These are phyloP conservation scores for Atrina japonica DNA, from an alignment of 2,888 invertebrate species.

Conservation along the genomic window DNA sequence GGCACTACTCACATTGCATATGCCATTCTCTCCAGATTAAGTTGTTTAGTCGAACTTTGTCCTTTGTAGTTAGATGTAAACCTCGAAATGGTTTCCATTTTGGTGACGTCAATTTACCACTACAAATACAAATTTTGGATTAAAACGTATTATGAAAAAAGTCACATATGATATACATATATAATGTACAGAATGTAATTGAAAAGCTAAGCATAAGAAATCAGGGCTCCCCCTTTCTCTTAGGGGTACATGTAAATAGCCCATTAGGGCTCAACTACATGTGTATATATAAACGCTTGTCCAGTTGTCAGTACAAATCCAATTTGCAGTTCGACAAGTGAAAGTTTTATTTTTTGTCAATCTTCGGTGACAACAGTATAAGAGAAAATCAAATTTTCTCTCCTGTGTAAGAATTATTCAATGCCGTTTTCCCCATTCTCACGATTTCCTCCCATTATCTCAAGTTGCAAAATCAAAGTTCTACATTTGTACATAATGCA, in stretches of 20 bases:
- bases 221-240: too few species aligned
- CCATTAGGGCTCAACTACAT: neutral
- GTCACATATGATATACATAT: neutral
- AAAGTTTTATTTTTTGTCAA: too few species aligned
- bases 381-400: too few species aligned
- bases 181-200: too few species aligned
- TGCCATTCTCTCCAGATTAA: conserved; percentile 99
- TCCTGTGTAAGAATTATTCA: too few species aligned
- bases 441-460: too few species aligned
- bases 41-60: conserved; percentile 99
- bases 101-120: conserved; percentile 99
- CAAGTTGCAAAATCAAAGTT: too few species aligned
- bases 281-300: neutral
- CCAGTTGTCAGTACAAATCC: neutral
- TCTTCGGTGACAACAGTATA: too few species aligned
- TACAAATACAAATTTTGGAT: conserved; percentile 76
- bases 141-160: conserved; percentile 80
- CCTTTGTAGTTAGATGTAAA: conserved; percentile 97
- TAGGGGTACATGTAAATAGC: too few species aligned
- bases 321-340: conserved; percentile 4
- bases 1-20: conserved; percentile 89
- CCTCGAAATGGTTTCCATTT: conserved; percentile 99
- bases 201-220: too few species aligned
- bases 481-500: too few species aligned
- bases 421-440: too few species aligned